Conservation (phyloP, 2,113 vertebrate species). For the Gymnocephalus cernua region DNA sequence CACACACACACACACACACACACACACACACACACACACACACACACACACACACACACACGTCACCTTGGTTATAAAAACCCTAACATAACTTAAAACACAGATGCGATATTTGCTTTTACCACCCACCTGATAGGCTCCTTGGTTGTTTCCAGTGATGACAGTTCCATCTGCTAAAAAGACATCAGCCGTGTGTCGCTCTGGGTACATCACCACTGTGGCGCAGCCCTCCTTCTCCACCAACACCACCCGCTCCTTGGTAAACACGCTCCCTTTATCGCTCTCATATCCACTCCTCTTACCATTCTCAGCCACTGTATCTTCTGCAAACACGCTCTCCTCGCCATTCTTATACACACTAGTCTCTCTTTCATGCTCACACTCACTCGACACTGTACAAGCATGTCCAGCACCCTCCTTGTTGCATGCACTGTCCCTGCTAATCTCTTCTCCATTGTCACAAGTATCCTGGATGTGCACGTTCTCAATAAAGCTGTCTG, state of each 20-base stretch:
- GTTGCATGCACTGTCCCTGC: not conserved
- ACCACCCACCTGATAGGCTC: slow-evolving; percentile 88
- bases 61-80: too few relatives aligned
- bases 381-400: not conserved
- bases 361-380: not conserved
- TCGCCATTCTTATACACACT: not conserved
- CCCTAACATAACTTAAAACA: not conserved
- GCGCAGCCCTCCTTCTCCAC: slow-evolving; percentile 90
- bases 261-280: slow-evolving; percentile 23
- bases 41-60: too few relatives aligned
- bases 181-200: slow-evolving; percentile 82
- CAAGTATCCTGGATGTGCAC: not conserved
- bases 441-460: not conserved
- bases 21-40: too few relatives aligned
- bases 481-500: slow-evolving; percentile 5
- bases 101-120: not conserved
- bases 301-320: not conserved
- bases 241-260: slow-evolving; percentile 80
- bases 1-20: too few relatives aligned
- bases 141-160: slow-evolving; percentile 86
- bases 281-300: slow-evolving; percentile 33
- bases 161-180: slow-evolving; percentile 90
- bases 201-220: slow-evolving; percentile 87
- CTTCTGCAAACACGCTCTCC: not conserved
- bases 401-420: not conserved